Conservation (phyloP, 2,888 invertebrate species). For the Mimumesa dahlbomi region DNA sequence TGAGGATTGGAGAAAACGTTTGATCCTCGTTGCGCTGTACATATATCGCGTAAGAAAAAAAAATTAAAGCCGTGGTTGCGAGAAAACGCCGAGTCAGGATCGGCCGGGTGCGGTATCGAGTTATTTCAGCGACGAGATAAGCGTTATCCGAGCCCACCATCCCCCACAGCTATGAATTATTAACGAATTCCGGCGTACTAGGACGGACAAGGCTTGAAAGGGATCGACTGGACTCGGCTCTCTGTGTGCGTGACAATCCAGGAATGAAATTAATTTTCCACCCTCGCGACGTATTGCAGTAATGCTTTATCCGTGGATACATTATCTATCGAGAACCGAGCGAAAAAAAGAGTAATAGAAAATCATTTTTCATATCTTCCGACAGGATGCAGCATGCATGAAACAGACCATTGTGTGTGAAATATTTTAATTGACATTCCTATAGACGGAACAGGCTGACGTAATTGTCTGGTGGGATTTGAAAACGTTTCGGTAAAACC, state of each 20-base stretch:
- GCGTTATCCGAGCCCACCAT: conserved; percentile 72
- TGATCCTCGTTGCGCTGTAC: background rate
- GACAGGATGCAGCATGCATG: too few relatives aligned
- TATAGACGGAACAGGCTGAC: too few relatives aligned
- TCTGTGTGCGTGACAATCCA: conserved; percentile 62
- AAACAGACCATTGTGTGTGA: too few relatives aligned
- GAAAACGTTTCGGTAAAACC: too few relatives aligned
- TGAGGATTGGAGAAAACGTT: background rate
- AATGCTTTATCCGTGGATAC: conserved; percentile 57
- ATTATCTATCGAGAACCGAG: conserved; percentile 51
- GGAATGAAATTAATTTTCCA: conserved; percentile 69
- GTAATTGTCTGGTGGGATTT: too few relatives aligned
- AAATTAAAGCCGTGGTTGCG: conserved; percentile 59
- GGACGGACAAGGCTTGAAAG: conserved; percentile 67
- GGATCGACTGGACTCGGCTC: conserved; percentile 62
- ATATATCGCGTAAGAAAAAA: conserved; percentile 14
- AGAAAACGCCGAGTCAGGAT: conserved; percentile 75
- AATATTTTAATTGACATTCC: too few relatives aligned
- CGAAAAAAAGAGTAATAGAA: conserved; percentile 15
- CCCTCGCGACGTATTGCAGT: conserved; percentile 53
- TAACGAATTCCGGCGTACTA: conserved; percentile 71
- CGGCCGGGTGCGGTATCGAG: conserved; percentile 73
- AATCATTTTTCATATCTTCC: too few relatives aligned
- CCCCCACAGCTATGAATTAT: conserved; percentile 75
- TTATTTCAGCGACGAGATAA: conserved; percentile 77